phyloP scores from a whole-genome alignment of 2,113 vertebrate species.

The Pseudopodoces humilis region DNA sequence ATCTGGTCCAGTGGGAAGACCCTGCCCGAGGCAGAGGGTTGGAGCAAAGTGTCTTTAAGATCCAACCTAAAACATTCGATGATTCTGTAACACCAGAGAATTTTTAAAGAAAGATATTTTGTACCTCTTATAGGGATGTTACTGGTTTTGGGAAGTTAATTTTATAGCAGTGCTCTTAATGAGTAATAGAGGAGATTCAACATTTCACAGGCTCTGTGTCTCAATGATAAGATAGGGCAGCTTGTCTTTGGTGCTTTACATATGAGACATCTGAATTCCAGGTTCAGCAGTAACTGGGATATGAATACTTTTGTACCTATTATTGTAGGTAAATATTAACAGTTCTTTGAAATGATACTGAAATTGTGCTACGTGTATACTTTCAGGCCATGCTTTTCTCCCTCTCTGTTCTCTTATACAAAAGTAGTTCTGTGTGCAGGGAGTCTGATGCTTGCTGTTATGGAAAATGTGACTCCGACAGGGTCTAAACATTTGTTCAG shows the following conservation, averaged over 20 bases:
- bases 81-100: neutral
- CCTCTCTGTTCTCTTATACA: neutral
- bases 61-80: neutral
- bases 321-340: neutral
- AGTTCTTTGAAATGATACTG: neutral
- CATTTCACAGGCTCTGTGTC: neutral
- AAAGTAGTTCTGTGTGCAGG: neutral
- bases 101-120: neutral
- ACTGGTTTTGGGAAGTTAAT: neutral
- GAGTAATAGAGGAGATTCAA: neutral
- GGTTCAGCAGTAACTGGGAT: neutral
- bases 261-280: neutral
- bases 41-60: neutral
- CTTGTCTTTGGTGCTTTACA: neutral
- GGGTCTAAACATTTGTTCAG: neutral
- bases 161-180: neutral
- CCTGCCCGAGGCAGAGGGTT: neutral
- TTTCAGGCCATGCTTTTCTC: neutral
- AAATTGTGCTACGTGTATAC: fast-evolving
- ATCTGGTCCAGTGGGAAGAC: neutral
- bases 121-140: fast-evolving
- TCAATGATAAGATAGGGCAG: neutral
- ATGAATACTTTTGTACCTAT: neutral
- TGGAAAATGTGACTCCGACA: neutral
- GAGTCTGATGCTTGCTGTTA: neutral